Percentiles rank a stretch among this genome's conserved stretches.
These are phyloP conservation scores for Sebastes baramenuke DNA, from an alignment of 2,797 vertebrate genomes.

Conservation along the genomic window DNA sequence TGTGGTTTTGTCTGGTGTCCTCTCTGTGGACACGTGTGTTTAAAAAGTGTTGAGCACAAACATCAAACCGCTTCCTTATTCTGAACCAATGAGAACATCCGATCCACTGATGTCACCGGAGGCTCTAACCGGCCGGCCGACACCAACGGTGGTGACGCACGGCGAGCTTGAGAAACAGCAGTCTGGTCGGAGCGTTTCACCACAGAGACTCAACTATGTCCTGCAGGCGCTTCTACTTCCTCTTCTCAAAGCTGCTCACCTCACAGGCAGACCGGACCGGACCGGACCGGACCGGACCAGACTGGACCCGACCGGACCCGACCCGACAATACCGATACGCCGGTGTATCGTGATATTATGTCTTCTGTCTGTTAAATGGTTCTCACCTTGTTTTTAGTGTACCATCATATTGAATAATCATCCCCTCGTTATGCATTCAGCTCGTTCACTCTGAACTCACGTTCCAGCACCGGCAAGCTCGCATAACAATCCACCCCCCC, in stretches of 20 bases:
- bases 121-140: background rate
- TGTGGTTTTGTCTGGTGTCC: conserved; percentile 1
- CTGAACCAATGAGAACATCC: background rate
- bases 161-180: conserved; percentile 22
- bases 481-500: conserved; percentile 51
- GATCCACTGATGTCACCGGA: conserved; percentile 8
- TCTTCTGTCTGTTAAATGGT: no score
- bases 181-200: conserved; percentile 7
- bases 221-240: conserved; percentile 37
- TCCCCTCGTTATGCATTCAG: conserved; percentile 62
- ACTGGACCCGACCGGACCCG: no score
- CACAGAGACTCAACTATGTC: conserved; percentile 23
- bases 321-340: no score
- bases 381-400: background rate
- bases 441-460: conserved; percentile 20
- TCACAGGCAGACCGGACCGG: background rate
- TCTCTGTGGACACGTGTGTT: background rate
- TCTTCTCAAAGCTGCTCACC: conserved; percentile 22
- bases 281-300: no score
- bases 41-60: background rate
- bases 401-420: conserved; percentile 50
- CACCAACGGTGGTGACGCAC: conserved; percentile 2
- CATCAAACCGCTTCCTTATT: conserved; percentile 16
- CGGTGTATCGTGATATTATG: no score
- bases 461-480: conserved; percentile 32